These are phyloP conservation scores for Falco concolor DNA, from an alignment of 2,797 vertebrate species.

Conservation along the genomic window DNA sequence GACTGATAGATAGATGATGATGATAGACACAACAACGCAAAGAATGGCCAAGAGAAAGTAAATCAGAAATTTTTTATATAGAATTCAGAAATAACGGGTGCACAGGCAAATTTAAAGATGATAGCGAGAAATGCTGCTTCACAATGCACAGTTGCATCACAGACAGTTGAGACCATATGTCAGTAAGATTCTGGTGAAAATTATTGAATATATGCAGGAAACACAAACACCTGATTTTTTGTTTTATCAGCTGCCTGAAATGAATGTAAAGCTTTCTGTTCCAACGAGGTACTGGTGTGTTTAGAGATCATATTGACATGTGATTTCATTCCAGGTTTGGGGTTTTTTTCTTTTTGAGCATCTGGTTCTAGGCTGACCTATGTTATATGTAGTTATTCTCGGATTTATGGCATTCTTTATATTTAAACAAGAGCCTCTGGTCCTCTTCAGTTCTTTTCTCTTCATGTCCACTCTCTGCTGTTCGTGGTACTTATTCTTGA, in stretches of 20 bases:
- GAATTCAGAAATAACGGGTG: neutral
- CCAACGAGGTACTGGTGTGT: neutral
- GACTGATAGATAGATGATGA: neutral
- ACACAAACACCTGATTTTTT: neutral
- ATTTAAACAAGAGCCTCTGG: neutral
- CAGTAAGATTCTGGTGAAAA: neutral
- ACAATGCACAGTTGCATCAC: neutral
- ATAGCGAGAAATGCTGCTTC: neutral
- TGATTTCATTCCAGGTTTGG: neutral
- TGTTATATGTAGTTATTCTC: neutral
- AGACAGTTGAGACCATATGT: neutral
- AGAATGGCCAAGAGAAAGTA: neutral
- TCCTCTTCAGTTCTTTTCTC: neutral
- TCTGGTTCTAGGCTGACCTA: neutral
- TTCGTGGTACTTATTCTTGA: neutral
- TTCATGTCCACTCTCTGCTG: neutral
- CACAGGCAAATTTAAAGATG: neutral
- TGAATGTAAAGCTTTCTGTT: neutral
- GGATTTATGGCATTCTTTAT: neutral
- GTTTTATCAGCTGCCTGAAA: neutral
- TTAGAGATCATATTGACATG: neutral
- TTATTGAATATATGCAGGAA: neutral
- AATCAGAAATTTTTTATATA: neutral
- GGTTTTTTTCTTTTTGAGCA: neutral
- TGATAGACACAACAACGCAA: neutral